Evolutionary conservation across 1,140 invertebrate species (phyloP).

Genomic region (Adoxophyes honmai): DNA sequence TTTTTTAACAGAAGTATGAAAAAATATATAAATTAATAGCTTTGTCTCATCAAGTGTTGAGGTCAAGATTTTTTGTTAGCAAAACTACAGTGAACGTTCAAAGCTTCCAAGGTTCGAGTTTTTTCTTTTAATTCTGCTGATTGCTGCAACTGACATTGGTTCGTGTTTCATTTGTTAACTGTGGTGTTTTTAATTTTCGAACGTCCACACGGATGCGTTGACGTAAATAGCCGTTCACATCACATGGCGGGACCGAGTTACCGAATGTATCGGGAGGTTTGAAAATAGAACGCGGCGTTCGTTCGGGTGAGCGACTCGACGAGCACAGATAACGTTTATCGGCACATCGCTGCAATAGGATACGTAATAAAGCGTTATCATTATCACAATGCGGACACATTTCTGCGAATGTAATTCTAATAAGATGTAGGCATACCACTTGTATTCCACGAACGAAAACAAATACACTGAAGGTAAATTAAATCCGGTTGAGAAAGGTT

Average conservation of each 20-base stretch:
- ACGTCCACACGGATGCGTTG: conserved; percentile 27
- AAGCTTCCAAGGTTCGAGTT: conserved; percentile 2
- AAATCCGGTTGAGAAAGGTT: neutral
- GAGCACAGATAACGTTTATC: conserved; percentile 48
- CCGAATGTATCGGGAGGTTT: conserved; percentile 50
- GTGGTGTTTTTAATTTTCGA: conserved; percentile 18
- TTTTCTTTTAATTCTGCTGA: conserved; percentile 2
- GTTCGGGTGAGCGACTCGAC: conserved; percentile 34
- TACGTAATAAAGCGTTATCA: conserved; percentile 18
- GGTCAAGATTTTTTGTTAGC: conserved; percentile 38
- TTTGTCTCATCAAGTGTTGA: conserved; percentile 17
- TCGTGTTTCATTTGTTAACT: conserved; percentile 29
- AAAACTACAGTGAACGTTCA: conserved; percentile 7
- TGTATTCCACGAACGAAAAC: neutral
- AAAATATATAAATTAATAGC: conserved; percentile 3
- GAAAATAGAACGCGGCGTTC: conserved; percentile 51
- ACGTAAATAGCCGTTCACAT: conserved; percentile 38
- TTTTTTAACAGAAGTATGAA: neutral
- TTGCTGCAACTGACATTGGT: conserved; percentile 36
- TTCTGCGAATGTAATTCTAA: conserved; percentile 12
- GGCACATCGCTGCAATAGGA: conserved; percentile 19
- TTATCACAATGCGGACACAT: conserved; percentile 15
- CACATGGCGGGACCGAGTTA: conserved; percentile 30
- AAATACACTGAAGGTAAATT: neutral
- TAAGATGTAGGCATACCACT: conserved; percentile 17